Conservation (phyloP, 2,888 invertebrate genomes). For the Plebejus anna region DNA sequence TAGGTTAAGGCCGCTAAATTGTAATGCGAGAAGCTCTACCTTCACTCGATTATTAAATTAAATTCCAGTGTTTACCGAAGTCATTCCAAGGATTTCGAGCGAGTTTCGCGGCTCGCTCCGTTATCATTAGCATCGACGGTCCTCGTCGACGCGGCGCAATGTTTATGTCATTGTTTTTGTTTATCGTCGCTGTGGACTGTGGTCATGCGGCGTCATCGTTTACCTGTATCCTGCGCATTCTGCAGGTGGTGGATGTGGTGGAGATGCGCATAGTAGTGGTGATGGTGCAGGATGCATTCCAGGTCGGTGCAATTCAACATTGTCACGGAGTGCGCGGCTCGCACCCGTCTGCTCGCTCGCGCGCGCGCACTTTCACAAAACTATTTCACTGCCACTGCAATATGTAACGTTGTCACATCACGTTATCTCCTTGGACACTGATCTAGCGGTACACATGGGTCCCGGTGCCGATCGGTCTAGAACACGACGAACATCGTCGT, state of each 20-base stretch:
- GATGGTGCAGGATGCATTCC: constrained; percentile 88
- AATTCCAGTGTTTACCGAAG: constrained; percentile 43
- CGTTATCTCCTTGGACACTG: constrained; percentile 68
- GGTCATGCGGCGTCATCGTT: constrained; percentile 36
- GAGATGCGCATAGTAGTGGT: constrained; percentile 86
- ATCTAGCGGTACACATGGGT: constrained; percentile 45
- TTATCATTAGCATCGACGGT: constrained; percentile 64
- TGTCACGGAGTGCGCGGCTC: constrained; percentile 63
- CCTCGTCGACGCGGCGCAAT: constrained; percentile 59
- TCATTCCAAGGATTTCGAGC: constrained; percentile 48
- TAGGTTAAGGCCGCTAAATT: constrained; percentile 60
- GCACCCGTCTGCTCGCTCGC: constrained; percentile 62
- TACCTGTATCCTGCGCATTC: constrained; percentile 83
- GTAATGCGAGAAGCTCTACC: constrained; percentile 44
- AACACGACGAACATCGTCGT: constrained; percentile 44
- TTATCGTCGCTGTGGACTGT: constrained; percentile 34
- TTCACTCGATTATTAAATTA: constrained; percentile 45
- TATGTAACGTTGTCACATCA: constrained; percentile 76
- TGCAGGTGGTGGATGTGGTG: constrained; percentile 85
- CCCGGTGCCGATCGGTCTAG: constrained; percentile 65
- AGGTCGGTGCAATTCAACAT: constrained; percentile 89
- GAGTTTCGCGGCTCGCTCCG: constrained; percentile 46
- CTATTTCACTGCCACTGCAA: constrained; percentile 72
- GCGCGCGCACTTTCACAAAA: constrained; percentile 77
- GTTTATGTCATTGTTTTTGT: constrained; percentile 54